phyloP scores from a whole-genome alignment of 2,797 vertebrate genomes.

The Pseudochirops cupreus region DNA sequence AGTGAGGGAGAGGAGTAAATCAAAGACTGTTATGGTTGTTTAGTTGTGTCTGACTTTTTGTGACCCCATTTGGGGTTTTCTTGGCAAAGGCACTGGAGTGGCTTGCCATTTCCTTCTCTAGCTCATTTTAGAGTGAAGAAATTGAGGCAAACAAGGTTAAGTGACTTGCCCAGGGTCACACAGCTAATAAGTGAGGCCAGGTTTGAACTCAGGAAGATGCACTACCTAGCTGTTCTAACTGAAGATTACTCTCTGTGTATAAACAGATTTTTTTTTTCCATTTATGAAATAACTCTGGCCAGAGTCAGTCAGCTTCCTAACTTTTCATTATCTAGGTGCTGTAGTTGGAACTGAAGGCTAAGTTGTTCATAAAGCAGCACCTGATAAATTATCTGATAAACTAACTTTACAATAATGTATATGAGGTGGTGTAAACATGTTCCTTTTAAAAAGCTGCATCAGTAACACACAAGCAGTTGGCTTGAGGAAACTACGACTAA shows the following conservation, averaged over 20 bases:
- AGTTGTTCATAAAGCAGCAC: neutral
- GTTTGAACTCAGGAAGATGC: neutral
- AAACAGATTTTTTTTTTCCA: neutral
- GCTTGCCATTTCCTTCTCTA: neutral
- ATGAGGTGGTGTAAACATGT: neutral
- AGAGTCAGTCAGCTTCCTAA: neutral
- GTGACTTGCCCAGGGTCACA: neutral
- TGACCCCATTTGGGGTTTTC: neutral
- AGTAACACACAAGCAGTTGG: neutral
- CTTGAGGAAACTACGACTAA: neutral
- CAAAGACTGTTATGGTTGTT: neutral
- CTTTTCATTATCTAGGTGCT: neutral
- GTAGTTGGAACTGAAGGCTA: neutral
- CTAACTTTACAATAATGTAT: neutral
- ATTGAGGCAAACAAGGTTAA: neutral
- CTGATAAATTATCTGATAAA: rapidly evolving
- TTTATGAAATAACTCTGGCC: neutral
- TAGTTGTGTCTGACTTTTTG: neutral
- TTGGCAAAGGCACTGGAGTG: neutral
- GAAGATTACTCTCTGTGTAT: neutral
- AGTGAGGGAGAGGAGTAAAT: neutral
- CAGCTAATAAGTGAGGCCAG: neutral
- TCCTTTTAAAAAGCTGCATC: rapidly evolving
- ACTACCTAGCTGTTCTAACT: neutral
- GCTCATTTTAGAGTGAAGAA: neutral